phyloP scores from a whole-genome alignment of 2,113 vertebrate genomes.

The Merops nubicus region DNA sequence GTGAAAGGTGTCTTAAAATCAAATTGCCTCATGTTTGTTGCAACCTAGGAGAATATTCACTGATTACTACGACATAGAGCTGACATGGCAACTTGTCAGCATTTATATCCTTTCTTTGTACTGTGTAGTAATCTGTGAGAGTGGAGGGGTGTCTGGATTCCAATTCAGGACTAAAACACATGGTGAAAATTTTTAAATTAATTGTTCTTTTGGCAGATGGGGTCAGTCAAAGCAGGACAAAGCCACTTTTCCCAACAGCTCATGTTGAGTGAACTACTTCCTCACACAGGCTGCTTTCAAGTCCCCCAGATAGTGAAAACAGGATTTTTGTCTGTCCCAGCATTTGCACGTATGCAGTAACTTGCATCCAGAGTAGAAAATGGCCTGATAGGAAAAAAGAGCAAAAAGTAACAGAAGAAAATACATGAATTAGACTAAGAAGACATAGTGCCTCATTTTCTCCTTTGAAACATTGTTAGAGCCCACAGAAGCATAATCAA shows the following conservation, averaged over 20 bases:
- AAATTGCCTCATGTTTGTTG: not conserved
- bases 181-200: not conserved
- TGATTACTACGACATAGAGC: not conserved
- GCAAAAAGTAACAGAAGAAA: not conserved
- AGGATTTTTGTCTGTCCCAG: not conserved
- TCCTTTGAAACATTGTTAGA: conserved; percentile 45
- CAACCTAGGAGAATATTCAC: not conserved
- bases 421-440: conserved; percentile 28
- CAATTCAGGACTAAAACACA: not conserved
- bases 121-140: not conserved
- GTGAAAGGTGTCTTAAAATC: not conserved
- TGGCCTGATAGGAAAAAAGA: not conserved
- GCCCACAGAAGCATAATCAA: conserved; percentile 51
- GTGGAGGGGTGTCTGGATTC: not conserved
- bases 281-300: not conserved
- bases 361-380: not conserved
- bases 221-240: not conserved
- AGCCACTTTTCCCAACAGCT: not conserved
- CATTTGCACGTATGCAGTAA: not conserved
- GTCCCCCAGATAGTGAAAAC: not conserved
- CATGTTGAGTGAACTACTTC: not conserved
- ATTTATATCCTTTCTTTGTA: not conserved
- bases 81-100: too few relatives aligned
- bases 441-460: conserved; percentile 46
- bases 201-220: not conserved